Evolutionary conservation across 2,113 vertebrate species (phyloP).

Genomic region (Irena cyanogastra): DNA sequence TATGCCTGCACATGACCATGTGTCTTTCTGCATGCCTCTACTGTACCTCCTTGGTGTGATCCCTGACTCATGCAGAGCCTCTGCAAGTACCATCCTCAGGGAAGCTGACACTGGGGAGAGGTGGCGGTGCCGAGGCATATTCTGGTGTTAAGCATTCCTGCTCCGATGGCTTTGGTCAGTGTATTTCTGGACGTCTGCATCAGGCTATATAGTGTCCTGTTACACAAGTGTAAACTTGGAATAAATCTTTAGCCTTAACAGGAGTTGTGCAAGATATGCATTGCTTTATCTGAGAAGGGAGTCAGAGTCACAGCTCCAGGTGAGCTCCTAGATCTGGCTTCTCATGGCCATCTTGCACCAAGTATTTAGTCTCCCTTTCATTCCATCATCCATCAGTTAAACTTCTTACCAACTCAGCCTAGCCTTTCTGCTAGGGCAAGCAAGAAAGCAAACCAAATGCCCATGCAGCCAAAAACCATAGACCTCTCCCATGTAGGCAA

Average conservation of each 20-base stretch:
- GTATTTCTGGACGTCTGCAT: slow-evolving; percentile 14
- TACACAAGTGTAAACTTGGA: background rate
- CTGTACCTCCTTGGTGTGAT: background rate
- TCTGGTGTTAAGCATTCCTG: background rate
- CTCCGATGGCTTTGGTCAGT: background rate
- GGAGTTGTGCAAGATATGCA: background rate
- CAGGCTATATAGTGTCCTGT: background rate
- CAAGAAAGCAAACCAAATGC: background rate
- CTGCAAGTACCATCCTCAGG: background rate
- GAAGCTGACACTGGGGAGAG: background rate
- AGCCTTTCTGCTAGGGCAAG: background rate
- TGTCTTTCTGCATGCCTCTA: background rate
- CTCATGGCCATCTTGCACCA: background rate
- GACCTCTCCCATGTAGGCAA: background rate
- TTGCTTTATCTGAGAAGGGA: background rate
- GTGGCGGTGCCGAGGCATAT: background rate
- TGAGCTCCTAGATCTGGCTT: background rate
- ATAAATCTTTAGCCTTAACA: slow-evolving; percentile 17
- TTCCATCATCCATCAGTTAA: background rate
- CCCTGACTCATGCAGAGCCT: background rate
- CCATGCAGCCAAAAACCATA: background rate
- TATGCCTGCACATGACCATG: background rate
- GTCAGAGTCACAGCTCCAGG: background rate
- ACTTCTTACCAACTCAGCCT: background rate
- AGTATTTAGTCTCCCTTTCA: background rate